Conservation (phyloP, 2,113 vertebrate species). For the Sorex araneus region DNA sequence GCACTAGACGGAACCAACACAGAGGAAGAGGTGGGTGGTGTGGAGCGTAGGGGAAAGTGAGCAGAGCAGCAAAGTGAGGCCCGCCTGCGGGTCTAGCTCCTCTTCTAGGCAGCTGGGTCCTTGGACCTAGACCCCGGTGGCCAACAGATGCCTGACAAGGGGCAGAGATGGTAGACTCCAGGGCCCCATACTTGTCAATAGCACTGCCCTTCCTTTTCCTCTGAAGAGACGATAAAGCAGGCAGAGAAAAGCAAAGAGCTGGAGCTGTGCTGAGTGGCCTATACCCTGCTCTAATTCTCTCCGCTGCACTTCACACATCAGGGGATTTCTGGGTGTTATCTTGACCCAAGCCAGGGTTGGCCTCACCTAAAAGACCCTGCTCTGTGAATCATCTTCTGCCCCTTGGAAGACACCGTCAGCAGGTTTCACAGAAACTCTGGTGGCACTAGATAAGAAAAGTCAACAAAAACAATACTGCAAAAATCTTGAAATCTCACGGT, state of each 20-base stretch:
- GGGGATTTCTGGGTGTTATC: fast-evolving
- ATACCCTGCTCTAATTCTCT: neutral
- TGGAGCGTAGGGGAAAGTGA: no score
- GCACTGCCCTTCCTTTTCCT: neutral
- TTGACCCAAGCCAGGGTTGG: neutral
- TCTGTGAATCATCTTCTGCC: neutral
- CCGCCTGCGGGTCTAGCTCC: no score
- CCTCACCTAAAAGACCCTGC: no score
- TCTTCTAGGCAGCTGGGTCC: no score
- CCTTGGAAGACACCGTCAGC: no score
- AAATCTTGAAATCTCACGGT: neutral
- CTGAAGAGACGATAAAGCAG: neutral
- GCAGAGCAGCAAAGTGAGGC: no score
- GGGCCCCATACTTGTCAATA: no score
- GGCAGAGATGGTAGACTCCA: no score
- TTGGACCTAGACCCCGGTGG: no score
- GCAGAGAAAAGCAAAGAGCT: neutral
- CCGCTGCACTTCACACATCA: neutral
- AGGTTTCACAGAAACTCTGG: neutral
- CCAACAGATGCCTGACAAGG: no score
- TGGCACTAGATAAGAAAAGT: neutral
- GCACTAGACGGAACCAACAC: no score
- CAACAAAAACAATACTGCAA: neutral
- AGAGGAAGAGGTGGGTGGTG: no score
- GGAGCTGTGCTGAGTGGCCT: neutral